Base-by-base conservation (phyloP, 2,797 vertebrate species). In the Ptychobarbus kaznakovi region DNA sequence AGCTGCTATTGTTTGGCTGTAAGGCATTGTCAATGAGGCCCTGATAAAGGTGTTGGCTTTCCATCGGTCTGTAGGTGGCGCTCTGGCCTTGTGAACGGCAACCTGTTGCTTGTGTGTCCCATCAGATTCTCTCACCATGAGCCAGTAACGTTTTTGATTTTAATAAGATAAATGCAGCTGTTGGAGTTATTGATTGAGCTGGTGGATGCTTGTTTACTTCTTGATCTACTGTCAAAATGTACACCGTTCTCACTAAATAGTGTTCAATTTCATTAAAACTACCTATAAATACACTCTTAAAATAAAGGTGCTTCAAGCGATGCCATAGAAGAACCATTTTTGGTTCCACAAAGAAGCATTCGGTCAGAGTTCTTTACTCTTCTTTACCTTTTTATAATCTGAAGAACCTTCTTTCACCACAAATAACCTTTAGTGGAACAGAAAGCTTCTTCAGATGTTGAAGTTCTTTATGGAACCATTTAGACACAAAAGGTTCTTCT, bases 31-130 rank as follows among this genome's bases (percentile, higher is more conserved):
- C 51, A n/a, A 22, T n/a, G 20, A 40, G 22, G 3, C 20, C n/a
- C 1, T 42, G 53, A 11, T 15, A 5, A 10, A 7, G 32, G 0
- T 20, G 10, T 20, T 22, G 18, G 3, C 58, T 63, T 75, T 8
- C 13, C 13, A 42, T 12, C 69, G 46, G 72, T 90, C 95, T 95
- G 89, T 92, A 94, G 94, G 92, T 92, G 94, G 94, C 93, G 87
- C 93, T 94, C 87, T 93, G 89, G 92, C 90, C 89, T 93, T 93
- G 90, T 87, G 32, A 20, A 85, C 89, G 22, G 85, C 89, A 92
- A 95, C 95, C 93, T 95, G 95, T 96, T 95, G 95, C 92, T 92
- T 81, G 9, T 22, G 15, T 35, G 22, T 68, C 16, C 3, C 10
- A 12, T 28, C 25, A 13, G 22, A 18, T 42, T 42, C 22, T 56